A percentile compares a stretch with the other conserved stretches of the same genome.
Conservation (phyloP, 2,888 invertebrate genomes). For the Drepana falcataria region DNA sequence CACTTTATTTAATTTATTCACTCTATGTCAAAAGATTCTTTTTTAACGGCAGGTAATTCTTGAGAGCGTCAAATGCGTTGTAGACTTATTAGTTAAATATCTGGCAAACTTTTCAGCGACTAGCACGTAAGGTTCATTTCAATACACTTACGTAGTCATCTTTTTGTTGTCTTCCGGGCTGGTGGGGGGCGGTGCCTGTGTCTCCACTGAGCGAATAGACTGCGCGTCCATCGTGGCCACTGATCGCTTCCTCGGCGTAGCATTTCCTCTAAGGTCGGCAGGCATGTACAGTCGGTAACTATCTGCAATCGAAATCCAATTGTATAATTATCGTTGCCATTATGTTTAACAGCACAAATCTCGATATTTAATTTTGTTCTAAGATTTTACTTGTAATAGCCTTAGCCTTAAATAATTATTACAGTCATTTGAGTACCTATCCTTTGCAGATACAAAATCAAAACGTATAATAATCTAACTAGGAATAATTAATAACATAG, state of each 20-base stretch:
- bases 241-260: slow-evolving; percentile 62
- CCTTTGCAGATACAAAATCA: slow-evolving; percentile 45
- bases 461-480: slow-evolving; percentile 63
- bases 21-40: no score
- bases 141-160: slow-evolving; percentile 57
- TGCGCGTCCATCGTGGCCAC: slow-evolving; percentile 66
- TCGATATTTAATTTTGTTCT: no score
- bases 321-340: no score
- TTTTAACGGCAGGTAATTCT: no score
- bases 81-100: not conserved
- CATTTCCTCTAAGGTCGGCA: slow-evolving; percentile 42
- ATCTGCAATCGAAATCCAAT: slow-evolving; percentile 26
- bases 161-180: slow-evolving; percentile 65
- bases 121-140: not conserved
- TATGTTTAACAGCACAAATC: no score
- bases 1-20: no score
- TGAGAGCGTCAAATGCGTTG: not conserved
- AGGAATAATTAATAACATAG: slow-evolving; percentile 71
- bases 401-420: slow-evolving; percentile 65
- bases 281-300: slow-evolving; percentile 53
- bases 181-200: slow-evolving; percentile 68
- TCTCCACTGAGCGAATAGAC: slow-evolving; percentile 64
- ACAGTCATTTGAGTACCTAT: slow-evolving; percentile 56
- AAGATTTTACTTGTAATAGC: no score
- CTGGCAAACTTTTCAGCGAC: not conserved